Conservation (phyloP, 2,113 vertebrate genomes). For the Prochilodus magdalenae region DNA sequence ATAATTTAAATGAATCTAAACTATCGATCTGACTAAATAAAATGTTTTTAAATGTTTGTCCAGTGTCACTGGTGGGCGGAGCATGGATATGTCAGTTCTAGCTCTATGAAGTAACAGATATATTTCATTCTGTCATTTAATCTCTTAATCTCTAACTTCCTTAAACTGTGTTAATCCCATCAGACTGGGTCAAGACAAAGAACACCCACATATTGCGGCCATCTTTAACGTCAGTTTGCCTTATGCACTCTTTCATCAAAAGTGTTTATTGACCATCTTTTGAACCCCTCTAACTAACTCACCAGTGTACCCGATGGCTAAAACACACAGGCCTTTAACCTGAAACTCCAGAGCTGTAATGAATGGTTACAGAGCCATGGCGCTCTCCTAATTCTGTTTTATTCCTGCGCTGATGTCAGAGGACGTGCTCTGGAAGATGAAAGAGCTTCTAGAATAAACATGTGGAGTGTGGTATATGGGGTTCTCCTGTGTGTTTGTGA, state of each 20-base stretch:
- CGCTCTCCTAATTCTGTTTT: conserved; percentile 4
- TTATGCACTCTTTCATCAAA: conserved; percentile 18
- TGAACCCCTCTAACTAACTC: conserved; percentile 8
- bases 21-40: no score
- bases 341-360: conserved; percentile 29
- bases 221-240: neutral
- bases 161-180: neutral
- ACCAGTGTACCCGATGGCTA: neutral
- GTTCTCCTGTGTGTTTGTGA: conserved; percentile 38
- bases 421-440: conserved; percentile 36
- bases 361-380: conserved; percentile 4
- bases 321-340: conserved; percentile 26
- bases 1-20: no score
- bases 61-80: no score
- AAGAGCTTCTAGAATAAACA: conserved; percentile 56
- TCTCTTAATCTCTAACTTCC: neutral
- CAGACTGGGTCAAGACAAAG: neutral
- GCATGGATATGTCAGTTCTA: no score
- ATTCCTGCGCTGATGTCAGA: neutral
- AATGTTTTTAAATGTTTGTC: no score
- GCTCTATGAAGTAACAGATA: neutral
- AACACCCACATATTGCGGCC: neutral
- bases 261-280: conserved; percentile 13
- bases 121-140: no score
- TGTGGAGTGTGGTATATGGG: conserved; percentile 27